Evolutionary conservation across 1,140 invertebrate species (phyloP).

Genomic region (Coelopa frigida): DNA sequence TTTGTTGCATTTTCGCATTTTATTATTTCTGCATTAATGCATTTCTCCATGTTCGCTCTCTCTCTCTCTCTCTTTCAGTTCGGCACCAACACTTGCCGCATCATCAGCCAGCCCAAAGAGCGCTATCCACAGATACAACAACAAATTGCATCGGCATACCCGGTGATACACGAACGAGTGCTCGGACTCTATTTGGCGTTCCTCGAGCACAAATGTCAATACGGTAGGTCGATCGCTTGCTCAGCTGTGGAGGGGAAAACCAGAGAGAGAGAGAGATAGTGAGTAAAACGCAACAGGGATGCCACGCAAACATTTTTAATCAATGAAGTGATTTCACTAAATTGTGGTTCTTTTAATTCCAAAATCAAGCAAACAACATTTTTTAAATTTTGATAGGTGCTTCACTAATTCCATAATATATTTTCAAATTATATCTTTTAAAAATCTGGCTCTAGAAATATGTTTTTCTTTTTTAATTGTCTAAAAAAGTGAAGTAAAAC

Average conservation of each 20-base stretch:
- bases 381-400: not conserved
- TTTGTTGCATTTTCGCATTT: not conserved
- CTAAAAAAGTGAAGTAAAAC: too few relatives aligned
- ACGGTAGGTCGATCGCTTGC: slow-evolving; percentile 25
- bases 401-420: not conserved
- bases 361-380: not conserved
- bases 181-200: slow-evolving; percentile 25
- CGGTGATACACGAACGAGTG: slow-evolving; percentile 30
- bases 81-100: slow-evolving; percentile 16
- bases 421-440: too few relatives aligned
- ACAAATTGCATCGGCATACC: slow-evolving; percentile 38
- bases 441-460: too few relatives aligned
- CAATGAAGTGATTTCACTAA: not conserved
- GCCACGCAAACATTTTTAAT: too few relatives aligned
- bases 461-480: too few relatives aligned
- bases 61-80: slow-evolving; percentile 10
- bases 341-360: not conserved
- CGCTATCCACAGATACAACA: slow-evolving; percentile 13
- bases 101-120: slow-evolving; percentile 15
- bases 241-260: too few relatives aligned
- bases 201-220: slow-evolving; percentile 30
- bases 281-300: too few relatives aligned
- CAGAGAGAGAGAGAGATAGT: too few relatives aligned
- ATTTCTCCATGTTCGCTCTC: not conserved
- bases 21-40: not conserved